Evolutionary conservation across 2,888 invertebrate species (phyloP).

Genomic region (Glaucopsyche alexis): DNA sequence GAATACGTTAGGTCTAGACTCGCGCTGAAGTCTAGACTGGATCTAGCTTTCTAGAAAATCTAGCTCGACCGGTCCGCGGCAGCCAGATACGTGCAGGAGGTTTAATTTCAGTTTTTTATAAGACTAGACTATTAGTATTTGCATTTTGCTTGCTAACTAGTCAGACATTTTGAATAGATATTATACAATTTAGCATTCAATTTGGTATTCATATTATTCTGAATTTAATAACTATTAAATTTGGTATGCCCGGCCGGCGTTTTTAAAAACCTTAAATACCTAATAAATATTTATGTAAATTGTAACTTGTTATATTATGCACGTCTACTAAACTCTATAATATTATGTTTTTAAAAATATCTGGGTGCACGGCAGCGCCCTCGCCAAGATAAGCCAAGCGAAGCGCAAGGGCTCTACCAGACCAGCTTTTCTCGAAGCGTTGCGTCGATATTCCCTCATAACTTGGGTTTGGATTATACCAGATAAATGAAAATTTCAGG

Average conservation of each 20-base stretch:
- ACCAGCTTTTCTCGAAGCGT: too few relatives aligned
- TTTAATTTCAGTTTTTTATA: constrained; percentile 7
- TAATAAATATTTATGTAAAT: background rate
- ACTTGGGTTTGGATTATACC: too few relatives aligned
- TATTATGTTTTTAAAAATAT: too few relatives aligned
- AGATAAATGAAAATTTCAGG: too few relatives aligned
- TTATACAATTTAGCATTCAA: background rate
- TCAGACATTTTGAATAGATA: background rate
- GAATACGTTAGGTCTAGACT: background rate
- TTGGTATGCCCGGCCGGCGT: background rate
- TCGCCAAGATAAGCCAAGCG: too few relatives aligned
- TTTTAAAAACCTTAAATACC: background rate
- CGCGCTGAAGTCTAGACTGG: constrained; percentile 18
- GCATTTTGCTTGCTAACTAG: constrained; percentile 13
- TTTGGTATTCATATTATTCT: constrained; percentile 7
- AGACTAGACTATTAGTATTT: background rate
- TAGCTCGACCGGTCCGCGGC: constrained; percentile 26
- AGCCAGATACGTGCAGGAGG: background rate
- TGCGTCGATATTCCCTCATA: too few relatives aligned
- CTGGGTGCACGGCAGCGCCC: too few relatives aligned
- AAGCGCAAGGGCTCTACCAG: too few relatives aligned
- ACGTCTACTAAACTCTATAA: background rate
- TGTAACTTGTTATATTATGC: background rate
- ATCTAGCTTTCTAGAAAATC: constrained; percentile 27
- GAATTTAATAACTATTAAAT: background rate